Conservation (phyloP, 1,140 invertebrate species). For the Palaemon carinicauda region DNA sequence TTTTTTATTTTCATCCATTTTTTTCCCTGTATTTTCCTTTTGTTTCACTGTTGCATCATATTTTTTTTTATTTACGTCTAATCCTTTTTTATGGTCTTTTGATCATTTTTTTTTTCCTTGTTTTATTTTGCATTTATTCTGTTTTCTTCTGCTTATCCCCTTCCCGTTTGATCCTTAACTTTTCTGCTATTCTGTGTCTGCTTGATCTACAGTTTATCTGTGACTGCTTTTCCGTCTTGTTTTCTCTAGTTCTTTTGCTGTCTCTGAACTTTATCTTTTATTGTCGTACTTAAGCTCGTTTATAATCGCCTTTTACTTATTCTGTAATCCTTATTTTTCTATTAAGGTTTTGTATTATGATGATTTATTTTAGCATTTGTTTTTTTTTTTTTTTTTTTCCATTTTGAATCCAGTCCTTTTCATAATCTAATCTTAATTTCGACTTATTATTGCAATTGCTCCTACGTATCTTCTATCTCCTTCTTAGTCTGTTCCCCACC, state of each 20-base stretch:
- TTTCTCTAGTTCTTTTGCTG: background rate
- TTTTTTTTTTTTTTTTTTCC: background rate
- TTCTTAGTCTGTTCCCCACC: too few species aligned
- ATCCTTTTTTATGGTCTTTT: too few species aligned
- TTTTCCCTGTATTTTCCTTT: background rate
- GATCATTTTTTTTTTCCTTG: too few species aligned
- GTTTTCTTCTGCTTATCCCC: too few species aligned
- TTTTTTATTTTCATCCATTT: background rate
- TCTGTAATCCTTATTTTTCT: too few species aligned
- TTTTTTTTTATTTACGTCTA: background rate
- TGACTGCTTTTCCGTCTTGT: background rate
- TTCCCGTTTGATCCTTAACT: too few species aligned
- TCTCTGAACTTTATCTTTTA: background rate
- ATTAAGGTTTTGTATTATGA: too few species aligned
- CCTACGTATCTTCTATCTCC: background rate
- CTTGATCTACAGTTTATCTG: background rate
- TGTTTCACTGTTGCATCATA: background rate
- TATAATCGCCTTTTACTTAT: too few species aligned
- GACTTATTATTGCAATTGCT: background rate
- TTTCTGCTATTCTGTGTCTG: background rate
- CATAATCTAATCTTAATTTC: background rate
- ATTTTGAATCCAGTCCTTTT: background rate
- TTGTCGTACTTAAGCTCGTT: too few species aligned
- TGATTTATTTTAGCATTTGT: too few species aligned
- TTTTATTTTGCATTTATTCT: too few species aligned